Evolutionary conservation across 2,797 vertebrate species (phyloP), one percentile per base, ranked within the genome.

Genomic region (Otus scops): DNA sequence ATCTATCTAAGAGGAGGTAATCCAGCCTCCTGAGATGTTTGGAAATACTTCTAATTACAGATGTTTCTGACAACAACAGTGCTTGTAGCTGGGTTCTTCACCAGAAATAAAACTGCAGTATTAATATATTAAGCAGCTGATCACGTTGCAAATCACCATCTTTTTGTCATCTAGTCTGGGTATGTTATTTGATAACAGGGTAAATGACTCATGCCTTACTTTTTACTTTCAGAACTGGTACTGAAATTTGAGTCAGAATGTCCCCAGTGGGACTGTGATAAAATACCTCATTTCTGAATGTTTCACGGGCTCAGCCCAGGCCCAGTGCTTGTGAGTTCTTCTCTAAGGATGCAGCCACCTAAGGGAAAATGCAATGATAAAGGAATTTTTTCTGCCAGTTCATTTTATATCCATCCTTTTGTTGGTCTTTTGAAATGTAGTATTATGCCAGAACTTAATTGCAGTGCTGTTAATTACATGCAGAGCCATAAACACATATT

Each of bases 381-480:
- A 89, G 22, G 32, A 23, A 19, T 65, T 32, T 41, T 65, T 94
- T 69, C 60, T 81, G 54, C 41, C 57, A 30, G 41, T 9, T 89
- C 43, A 43, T 93, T 93, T 94, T 65, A 65, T 53, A 65, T 18
- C 32, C 57, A 54, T 23, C 26, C 32, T 91, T 82, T 48, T 67
- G 24, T 20, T 83, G 81, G 68, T 68, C 76, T 91, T 85, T 77
- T 75, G 54, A 88, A 93, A 91, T 54, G 30, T 15, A 68, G 12
- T 16, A 24, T 89, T 75, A 68, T 73, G 69, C 76, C 79, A 91
- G 64, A 89, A 71, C 34, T 89, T 89, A 95, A 94, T 88, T 89
- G 87, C 68, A 83, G 34, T 20, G 30, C 64, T 85, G 68, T 68
- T 91, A 94, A 94, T 83, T 95, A 41, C 59, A 75, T 65, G 65